Conservation (phyloP, 2,797 vertebrate species). For the Pteropus rufus region DNA sequence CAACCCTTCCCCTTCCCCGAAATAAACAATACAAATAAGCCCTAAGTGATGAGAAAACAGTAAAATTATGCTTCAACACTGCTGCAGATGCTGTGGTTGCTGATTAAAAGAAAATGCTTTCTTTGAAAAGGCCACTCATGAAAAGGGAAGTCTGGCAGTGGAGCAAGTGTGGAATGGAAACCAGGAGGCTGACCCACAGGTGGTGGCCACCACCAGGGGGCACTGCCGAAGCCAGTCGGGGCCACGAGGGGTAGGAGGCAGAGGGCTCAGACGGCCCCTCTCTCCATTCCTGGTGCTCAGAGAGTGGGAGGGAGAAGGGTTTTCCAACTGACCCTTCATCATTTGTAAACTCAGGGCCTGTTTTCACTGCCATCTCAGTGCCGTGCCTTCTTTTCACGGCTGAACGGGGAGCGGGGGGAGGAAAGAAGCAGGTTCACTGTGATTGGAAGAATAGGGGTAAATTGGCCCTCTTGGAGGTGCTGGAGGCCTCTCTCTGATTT, state of each 20-base stretch:
- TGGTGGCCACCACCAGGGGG: neutral
- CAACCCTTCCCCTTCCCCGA: neutral
- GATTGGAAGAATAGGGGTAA: neutral
- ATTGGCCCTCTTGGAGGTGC: neutral
- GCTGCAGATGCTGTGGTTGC: neutral
- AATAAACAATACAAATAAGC: neutral
- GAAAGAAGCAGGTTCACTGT: neutral
- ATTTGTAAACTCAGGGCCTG: neutral
- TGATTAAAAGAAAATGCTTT: constrained; percentile 13
- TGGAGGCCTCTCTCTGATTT: neutral
- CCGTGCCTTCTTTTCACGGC: neutral
- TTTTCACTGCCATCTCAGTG: neutral
- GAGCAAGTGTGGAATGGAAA: neutral
- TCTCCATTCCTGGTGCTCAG: neutral
- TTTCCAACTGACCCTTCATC: neutral
- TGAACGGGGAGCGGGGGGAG: neutral
- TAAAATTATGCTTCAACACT: neutral
- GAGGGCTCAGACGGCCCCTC: neutral
- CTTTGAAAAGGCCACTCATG: neutral
- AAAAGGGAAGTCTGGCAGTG: neutral
- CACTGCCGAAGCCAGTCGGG: neutral
- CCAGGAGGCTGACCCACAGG: neutral
- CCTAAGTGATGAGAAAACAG: neutral
- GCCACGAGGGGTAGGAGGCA: neutral
- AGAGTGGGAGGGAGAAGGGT: neutral